Evolutionary conservation across 1,140 invertebrate species (phyloP), one percentile per base, ranked within the genome.

Genomic region (Calephelis nemesis): DNA sequence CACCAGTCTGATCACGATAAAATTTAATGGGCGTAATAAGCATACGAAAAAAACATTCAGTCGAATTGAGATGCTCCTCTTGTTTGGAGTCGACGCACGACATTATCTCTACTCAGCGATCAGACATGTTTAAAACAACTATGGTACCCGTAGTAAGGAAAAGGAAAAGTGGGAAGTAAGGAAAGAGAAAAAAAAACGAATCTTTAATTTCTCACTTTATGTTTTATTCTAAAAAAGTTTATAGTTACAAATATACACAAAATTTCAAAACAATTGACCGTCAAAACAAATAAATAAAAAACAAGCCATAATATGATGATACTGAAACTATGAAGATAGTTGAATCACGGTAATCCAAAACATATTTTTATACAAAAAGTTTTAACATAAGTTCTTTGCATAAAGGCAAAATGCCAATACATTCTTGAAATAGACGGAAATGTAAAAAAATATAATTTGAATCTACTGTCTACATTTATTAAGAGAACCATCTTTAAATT

Each of bases 181-280:
- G 3, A 30, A 49, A 7, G 12, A n/a, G 13, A 49, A 49, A n/a
- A 9, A 49, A 49, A 49, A 5, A n/a, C 48, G 5, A n/a, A n/a
- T n/a, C 5, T 49, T n/a, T 13, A n/a, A n/a, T 49, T n/a, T 49
- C 48, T 49, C 48, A 49, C 48, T 49, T 49, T 49, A 13, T 12
- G 8, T 49, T 49, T 49, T n/a, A 9, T 49, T 49, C 7, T 4
- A n/a, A n/a, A 50, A 1, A 15, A 4, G 30, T 15, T 13, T 50
- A 50, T 50, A 50, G 6, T 50, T 50, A 50, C n/a, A 50, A 50
- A 15, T 50, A 50, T 50, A 50, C 49, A 50, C 10, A 50, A 50
- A 50, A 52, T 9, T 13, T 52, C 11, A 50, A 52, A 7, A 52
- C 9, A 15, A 13, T 52, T 15, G 3, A 50, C 12, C 9, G 4